Conservation (phyloP, 2,888 invertebrate genomes). For the Macrosiphum euphorbiae region DNA sequence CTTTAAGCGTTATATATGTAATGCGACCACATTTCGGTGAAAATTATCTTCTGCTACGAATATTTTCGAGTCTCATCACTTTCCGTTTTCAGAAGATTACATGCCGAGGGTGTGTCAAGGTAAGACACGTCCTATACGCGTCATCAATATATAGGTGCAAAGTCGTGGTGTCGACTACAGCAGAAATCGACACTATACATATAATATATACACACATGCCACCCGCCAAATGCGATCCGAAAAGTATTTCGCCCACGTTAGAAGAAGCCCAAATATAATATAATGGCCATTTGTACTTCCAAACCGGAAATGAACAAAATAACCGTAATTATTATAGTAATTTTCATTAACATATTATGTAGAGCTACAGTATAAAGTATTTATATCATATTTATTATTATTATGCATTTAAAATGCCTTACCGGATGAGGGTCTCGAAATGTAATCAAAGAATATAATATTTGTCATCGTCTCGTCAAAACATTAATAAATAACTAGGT, state of each 20-base stretch:
- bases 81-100: not conserved
- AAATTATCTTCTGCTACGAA: too few species aligned
- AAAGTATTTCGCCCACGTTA: not conserved
- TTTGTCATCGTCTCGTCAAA: slow-evolving; percentile 22
- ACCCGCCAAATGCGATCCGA: slow-evolving; percentile 1
- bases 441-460: not conserved
- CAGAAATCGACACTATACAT: not conserved
- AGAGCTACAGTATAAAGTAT: not conserved
- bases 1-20: too few species aligned
- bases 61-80: not conserved
- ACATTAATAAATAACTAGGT: not conserved
- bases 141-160: not conserved
- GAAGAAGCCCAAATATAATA: not conserved
- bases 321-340: not conserved
- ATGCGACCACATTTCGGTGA: too few species aligned
- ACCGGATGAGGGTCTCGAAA: not conserved
- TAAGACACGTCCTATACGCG: not conserved
- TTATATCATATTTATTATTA: not conserved
- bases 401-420: not conserved
- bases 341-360: not conserved
- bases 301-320: slow-evolving; percentile 43
- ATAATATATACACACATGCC: not conserved
- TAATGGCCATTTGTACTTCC: not conserved
- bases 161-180: not conserved
- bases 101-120: not conserved